Conservation (phyloP, 2,113 vertebrate species). For the Dasyornis broadbenti region DNA sequence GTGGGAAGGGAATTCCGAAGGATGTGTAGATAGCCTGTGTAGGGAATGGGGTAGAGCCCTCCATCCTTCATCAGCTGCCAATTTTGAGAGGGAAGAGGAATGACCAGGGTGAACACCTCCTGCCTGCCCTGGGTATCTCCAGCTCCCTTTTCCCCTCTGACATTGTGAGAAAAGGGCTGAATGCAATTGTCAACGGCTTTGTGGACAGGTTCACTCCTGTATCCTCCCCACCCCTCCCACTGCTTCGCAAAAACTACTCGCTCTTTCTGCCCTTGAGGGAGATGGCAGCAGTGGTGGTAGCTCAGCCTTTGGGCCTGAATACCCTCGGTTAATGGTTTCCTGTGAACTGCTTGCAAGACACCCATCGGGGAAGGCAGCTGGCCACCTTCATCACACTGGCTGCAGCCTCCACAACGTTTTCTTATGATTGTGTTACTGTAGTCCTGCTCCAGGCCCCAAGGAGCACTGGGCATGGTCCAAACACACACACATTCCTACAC, state of each 20-base stretch:
- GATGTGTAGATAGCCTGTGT: neutral
- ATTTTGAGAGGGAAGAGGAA: neutral
- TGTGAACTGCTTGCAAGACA: neutral
- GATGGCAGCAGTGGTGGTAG: neutral
- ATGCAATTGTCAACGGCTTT: neutral
- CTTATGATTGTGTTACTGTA: neutral
- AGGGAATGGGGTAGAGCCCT: neutral
- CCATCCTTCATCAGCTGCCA: neutral
- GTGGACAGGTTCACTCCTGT: neutral
- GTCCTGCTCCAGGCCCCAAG: neutral
- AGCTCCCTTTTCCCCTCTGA: neutral
- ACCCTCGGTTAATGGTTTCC: conserved; percentile 3
- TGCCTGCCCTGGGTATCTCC: neutral
- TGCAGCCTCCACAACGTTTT: neutral
- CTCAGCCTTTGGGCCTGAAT: neutral
- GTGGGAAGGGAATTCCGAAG: neutral
- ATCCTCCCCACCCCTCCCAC: neutral
- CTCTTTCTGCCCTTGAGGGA: neutral
- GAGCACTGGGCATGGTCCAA: neutral
- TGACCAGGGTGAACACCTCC: neutral
- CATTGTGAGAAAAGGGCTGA: neutral
- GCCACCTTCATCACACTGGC: neutral
- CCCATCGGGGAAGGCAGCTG: neutral
- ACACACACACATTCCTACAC: neutral
- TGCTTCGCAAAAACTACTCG: neutral